Evolutionary conservation across 2,113 vertebrate species (phyloP).

Genomic region (Zosterops pallidus): DNA sequence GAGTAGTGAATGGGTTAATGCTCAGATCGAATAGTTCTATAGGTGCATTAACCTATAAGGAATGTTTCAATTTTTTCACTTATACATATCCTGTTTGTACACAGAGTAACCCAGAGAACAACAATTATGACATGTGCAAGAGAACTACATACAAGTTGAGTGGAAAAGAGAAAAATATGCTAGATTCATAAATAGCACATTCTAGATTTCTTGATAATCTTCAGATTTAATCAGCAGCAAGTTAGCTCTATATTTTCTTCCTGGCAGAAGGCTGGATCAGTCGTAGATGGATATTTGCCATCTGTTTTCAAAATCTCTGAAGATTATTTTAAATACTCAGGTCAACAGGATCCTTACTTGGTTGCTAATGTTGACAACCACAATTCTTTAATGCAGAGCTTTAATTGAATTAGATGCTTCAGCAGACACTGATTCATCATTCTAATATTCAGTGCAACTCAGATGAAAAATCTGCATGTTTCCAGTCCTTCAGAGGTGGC

Average conservation of each 20-base stretch:
- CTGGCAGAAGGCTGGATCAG: neutral
- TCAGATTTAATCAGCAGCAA: neutral
- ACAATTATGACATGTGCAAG: neutral
- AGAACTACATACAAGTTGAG: neutral
- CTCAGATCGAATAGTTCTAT: neutral
- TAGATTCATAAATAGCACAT: neutral
- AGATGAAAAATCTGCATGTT: conserved; percentile 21
- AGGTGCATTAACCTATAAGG: neutral
- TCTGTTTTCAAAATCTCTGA: neutral
- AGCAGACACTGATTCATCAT: conserved; percentile 34
- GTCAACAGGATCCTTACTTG: neutral
- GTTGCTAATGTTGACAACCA: neutral
- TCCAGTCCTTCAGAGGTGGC: neutral
- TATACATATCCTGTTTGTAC: neutral
- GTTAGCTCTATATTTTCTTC: neutral
- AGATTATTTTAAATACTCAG: neutral
- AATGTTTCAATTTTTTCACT: neutral
- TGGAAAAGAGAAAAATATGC: neutral
- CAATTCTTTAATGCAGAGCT: conserved; percentile 16
- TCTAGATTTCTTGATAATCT: neutral
- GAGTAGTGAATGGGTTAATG: neutral
- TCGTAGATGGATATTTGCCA: neutral
- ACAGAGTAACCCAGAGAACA: rapidly evolving
- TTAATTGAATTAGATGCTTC: conserved; percentile 58
- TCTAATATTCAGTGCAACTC: neutral